phyloP scores from a whole-genome alignment of 1,140 invertebrate species.

The Apis laboriosa region DNA sequence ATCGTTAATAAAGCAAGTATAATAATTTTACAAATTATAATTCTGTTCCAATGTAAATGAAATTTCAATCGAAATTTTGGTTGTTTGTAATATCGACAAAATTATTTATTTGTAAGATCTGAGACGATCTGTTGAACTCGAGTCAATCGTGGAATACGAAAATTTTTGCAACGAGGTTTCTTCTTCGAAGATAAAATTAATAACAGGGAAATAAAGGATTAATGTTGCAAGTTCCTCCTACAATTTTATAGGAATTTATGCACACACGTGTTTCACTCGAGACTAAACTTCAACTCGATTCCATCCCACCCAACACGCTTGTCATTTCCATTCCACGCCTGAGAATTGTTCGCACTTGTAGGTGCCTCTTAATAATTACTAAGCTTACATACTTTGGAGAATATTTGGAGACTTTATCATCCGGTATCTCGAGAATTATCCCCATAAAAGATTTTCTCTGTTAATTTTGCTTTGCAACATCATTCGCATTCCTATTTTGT shows the following conservation, averaged over 20 bases:
- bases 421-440: not conserved
- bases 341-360: not conserved
- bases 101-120: too few species aligned
- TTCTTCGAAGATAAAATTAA: not conserved
- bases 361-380: slow-evolving; percentile 5
- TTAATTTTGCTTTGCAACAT: not conserved
- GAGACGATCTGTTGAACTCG: too few species aligned
- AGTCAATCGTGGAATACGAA: too few species aligned
- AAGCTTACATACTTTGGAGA: not conserved
- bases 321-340: not conserved
- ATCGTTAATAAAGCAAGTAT: too few species aligned
- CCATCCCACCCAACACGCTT: not conserved
- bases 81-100: too few species aligned
- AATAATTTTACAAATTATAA: too few species aligned
- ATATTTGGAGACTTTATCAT: not conserved
- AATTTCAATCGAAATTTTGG: too few species aligned
- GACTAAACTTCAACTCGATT: not conserved
- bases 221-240: not conserved
- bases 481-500: not conserved
- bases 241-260: not conserved
- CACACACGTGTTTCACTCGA: not conserved
- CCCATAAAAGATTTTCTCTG: not conserved
- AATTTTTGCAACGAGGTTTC: too few species aligned
- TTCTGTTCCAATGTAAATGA: too few species aligned
- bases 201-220: not conserved